phyloP scores from a whole-genome alignment of 2,797 vertebrate species.

The Garrulus glandarius region DNA sequence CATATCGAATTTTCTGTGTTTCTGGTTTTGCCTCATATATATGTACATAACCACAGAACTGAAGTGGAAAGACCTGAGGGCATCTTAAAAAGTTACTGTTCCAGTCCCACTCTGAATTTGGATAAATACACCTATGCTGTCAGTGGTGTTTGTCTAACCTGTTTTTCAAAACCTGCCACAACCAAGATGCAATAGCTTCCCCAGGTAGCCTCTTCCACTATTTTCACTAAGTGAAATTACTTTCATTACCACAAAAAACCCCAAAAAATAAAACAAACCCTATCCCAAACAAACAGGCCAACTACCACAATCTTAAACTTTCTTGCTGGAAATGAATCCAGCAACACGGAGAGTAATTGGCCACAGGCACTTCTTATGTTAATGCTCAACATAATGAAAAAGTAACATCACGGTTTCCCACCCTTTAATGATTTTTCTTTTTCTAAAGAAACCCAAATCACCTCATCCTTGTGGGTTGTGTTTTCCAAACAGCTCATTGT shows the following conservation, averaged over 20 bases:
- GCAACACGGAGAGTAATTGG: neutral
- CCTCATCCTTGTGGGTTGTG: neutral
- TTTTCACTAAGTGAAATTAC: neutral
- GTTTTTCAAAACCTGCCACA: slow-evolving; percentile 15
- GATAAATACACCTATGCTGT: neutral
- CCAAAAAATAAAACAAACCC: neutral
- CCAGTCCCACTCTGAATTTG: neutral
- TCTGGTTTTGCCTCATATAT: neutral
- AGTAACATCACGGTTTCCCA: neutral
- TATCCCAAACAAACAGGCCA: neutral
- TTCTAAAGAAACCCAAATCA: neutral
- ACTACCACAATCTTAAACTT: neutral
- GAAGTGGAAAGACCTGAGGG: neutral
- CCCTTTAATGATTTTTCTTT: neutral
- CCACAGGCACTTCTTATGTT: neutral
- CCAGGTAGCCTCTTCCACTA: neutral
- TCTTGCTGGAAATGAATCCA: neutral
- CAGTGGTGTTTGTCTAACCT: neutral
- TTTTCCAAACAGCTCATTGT: neutral
- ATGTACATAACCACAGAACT: neutral
- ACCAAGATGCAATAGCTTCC: neutral
- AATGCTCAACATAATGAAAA: neutral
- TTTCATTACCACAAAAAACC: neutral
- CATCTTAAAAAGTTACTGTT: neutral
- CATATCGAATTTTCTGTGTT: accelerated